Percentiles rank a stretch among this genome's conserved stretches.
phyloP scores from a whole-genome alignment of 2,113 vertebrate species.

The Motacilla alba region DNA sequence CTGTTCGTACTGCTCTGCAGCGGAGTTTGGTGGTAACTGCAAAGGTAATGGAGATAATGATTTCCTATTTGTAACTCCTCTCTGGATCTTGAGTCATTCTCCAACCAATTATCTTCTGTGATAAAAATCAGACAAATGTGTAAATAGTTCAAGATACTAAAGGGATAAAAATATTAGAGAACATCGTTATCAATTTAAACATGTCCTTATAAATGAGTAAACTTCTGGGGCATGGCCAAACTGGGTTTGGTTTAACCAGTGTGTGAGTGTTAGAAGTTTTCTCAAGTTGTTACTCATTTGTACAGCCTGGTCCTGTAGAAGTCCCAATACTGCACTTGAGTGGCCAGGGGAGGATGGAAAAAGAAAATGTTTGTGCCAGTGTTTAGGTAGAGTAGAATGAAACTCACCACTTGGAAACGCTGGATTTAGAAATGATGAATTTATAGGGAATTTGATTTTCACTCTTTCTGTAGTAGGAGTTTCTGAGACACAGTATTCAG shows the following conservation, averaged over 20 bases:
- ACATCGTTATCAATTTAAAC: neutral
- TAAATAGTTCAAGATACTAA: neutral
- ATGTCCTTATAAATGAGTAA: neutral
- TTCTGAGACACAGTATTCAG: neutral
- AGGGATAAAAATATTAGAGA: neutral
- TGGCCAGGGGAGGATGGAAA: neutral
- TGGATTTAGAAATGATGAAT: neutral
- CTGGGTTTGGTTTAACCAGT: neutral
- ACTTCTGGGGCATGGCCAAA: neutral
- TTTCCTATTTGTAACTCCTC: neutral
- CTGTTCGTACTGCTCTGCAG: neutral
- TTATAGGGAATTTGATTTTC: neutral
- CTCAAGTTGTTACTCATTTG: neutral
- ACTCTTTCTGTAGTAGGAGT: neutral
- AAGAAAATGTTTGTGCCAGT: neutral
- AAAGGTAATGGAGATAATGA: neutral
- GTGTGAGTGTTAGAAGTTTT: neutral
- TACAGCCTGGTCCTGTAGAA: neutral
- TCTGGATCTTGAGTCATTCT: neutral
- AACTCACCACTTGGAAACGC: neutral
- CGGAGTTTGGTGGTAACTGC: neutral
- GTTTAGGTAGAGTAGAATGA: neutral
- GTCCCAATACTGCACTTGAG: rapidly evolving
- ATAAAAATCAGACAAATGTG: neutral
- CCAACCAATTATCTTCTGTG: neutral